These are phyloP conservation scores for Reinhardtius hippoglossoides DNA, from an alignment of 2,113 vertebrate species.

Conservation along the genomic window DNA sequence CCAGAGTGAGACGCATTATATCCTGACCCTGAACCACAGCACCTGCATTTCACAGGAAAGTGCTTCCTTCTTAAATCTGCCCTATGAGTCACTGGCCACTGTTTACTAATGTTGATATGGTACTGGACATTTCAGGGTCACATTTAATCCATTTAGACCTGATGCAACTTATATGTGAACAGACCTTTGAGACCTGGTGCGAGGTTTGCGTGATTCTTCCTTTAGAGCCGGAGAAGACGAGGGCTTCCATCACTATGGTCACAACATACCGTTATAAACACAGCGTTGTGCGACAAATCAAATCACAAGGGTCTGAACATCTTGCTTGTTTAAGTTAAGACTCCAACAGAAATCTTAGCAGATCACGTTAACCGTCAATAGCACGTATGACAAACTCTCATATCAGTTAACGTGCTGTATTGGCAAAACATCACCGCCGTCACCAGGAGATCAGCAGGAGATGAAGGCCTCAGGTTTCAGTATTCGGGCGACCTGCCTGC, in stretches of 20 bases:
- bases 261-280: no score
- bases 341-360: neutral
- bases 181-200: no score
- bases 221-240: no score
- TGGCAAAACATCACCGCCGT: conserved; percentile 19
- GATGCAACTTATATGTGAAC: no score
- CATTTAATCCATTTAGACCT: no score
- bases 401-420: neutral
- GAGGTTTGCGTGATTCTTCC: no score
- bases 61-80: neutral
- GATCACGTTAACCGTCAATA: conserved; percentile 6
- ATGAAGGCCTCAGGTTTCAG: conserved; percentile 52
- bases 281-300: neutral
- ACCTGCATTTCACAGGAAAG: conserved; percentile 16
- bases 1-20: no score
- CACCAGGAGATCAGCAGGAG: conserved; percentile 3
- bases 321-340: no score
- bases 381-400: conserved; percentile 2
- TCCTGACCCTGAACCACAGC: neutral
- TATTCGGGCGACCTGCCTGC: neutral
- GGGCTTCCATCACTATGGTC: no score
- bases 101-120: conserved; percentile 13
- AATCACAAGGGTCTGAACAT: neutral
- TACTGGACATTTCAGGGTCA: conserved; percentile 7
- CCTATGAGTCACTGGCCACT: conserved; percentile 8